These are phyloP conservation scores for Drosophila miranda DNA, from an alignment of 1,140 invertebrate genomes.

Conservation along the genomic window DNA sequence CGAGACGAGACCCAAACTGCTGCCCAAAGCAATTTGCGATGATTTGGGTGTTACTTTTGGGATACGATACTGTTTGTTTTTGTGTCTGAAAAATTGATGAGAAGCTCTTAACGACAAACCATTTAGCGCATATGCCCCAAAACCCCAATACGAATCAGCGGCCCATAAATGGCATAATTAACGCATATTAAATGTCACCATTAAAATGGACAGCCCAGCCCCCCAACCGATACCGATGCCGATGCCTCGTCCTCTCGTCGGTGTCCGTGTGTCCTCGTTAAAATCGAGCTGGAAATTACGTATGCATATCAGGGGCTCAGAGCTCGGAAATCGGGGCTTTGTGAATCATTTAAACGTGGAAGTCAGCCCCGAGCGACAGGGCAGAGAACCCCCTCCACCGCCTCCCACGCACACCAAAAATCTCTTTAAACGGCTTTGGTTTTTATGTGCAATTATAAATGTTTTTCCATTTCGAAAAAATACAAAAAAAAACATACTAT, in stretches of 20 bases:
- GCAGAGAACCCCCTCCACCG: too few species aligned
- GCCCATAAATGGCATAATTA: slow-evolving; percentile 75
- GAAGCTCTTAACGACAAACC: slow-evolving; percentile 63
- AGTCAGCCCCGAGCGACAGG: slow-evolving; percentile 15
- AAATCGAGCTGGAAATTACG: slow-evolving; percentile 61
- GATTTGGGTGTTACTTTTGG: slow-evolving; percentile 35
- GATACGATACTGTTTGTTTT: slow-evolving; percentile 4
- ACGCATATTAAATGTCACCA: slow-evolving; percentile 76
- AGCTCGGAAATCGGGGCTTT: not conserved
- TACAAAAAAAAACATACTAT: slow-evolving; percentile 7
- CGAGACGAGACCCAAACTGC: slow-evolving; percentile 7
- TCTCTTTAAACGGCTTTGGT: slow-evolving; percentile 42
- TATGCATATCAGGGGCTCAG: slow-evolving; percentile 43
- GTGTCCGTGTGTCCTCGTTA: slow-evolving; percentile 37
- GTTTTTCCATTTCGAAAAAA: slow-evolving; percentile 39
- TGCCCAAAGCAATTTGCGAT: slow-evolving; percentile 26
- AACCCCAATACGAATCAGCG: slow-evolving; percentile 24
- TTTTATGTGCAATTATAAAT: slow-evolving; percentile 60
- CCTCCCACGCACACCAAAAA: not conserved
- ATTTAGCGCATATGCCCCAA: slow-evolving; percentile 62
- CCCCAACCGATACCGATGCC: too few species aligned
- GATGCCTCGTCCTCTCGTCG: not conserved
- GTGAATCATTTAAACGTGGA: slow-evolving; percentile 49
- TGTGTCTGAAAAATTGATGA: slow-evolving; percentile 67
- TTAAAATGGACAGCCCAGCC: slow-evolving; percentile 55